Base-by-base conservation (phyloP, 2,113 vertebrate genomes). In the Aptenodytes patagonicus region DNA sequence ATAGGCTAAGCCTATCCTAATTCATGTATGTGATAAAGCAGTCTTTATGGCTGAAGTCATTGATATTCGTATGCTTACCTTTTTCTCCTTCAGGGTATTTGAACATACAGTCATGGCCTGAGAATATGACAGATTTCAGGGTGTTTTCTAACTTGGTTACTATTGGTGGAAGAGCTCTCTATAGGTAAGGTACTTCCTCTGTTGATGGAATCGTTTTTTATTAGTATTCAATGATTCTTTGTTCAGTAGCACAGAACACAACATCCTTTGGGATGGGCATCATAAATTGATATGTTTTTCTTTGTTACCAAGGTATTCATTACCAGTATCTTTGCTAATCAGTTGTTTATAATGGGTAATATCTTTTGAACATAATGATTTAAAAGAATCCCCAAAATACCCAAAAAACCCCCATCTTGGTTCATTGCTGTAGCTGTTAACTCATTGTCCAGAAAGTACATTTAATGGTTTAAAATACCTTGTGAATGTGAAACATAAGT, bases 21-120 rank as follows among this genome's bases (percentile, higher is more conserved):
- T 70, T 93, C 10, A 42, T 29, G 8, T 49, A 10, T 64, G 21
- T 24, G 68, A 16, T 72, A 69, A 42, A 78, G 17, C 51, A 71
- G 34, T 32, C 19, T 73, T 26, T 61, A 7, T 51, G 54, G 31
- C 20, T 66, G 36, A 68, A 60, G 44, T 57, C 5, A 42, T 36
- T 66, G 58, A 69, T 3, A 1, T 62, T 94, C 52, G n/a, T 6
- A 4, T 46, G 14, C 44, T 81, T 94, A 12, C 31, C 42, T 54
- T 85, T 72, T 83, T 60, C 64, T 93, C 87, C 85, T 92, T n/a
- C 68, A 99, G 99, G 99, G 61, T 99, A 98, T 95, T 97, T 99
- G 94, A 99, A 99, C 92, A 99, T 99, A 94, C 99, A 99, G 71
- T 99, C 99, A 0, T 99, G 99, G 99, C 99, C 99, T 9, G 99